Base-by-base conservation (phyloP, 1,140 invertebrate genomes). In the Drosophila willistoni region DNA sequence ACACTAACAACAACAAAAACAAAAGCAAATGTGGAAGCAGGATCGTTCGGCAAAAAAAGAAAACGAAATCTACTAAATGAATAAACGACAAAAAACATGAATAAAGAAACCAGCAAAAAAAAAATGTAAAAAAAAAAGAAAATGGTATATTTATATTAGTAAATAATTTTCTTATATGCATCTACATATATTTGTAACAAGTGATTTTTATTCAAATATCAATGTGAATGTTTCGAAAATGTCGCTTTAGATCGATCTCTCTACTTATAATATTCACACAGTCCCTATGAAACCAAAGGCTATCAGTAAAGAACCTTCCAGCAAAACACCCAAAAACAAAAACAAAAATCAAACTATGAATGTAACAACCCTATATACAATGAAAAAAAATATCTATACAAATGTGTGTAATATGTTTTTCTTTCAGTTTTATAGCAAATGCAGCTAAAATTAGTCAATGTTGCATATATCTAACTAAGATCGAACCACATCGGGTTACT, bases 221-320 rank as follows among this genome's bases (percentile, higher is more conserved):
- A 51, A 73, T 83, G 51, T 81, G 69, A 77, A 70, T 85, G 75
- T 90, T 90, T 90, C 81, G 80, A 70, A 57, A 80, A 36, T 36
- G 29, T 65, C 77, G 76, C 77, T 81, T 65, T 56, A 64, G 44
- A 76, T 59, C 70, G 77, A 79, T 69, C 65, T 69, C 65, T 69
- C 56, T 67, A 64, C 75, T 63, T 87, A 63, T 64, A 68, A 42
- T 51, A 63, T 57, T 68, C 55, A 70, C 70, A 62, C 44, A 51
- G 44, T 22, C 44, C 44, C 44, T 62, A 64, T 9, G 74, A 61
- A 90, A 79, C 71, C 79, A 64, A 80, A 80, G 71, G 86, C 86
- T 86, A 90, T 90, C 87, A 90, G 87, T 90, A 86, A 79, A 78
- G 70, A 90, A 90, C 87, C 87, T 90, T 90, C 87, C 87, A 90